Evolutionary conservation across 1,140 invertebrate species (phyloP).

Genomic region (Oryctes rhinoceros): DNA sequence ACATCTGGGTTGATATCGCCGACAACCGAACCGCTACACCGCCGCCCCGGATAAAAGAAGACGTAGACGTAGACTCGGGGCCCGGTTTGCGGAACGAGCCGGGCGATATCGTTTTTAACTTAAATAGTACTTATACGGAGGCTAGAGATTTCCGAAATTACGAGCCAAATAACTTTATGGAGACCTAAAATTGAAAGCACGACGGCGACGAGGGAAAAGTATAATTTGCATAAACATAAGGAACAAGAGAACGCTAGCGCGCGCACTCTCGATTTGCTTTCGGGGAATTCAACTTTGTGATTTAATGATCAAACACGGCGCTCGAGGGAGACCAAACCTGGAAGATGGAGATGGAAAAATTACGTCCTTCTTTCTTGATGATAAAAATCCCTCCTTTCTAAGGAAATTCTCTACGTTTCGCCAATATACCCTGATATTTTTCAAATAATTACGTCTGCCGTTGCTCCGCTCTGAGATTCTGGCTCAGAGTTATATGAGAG

Average conservation of each 20-base stretch:
- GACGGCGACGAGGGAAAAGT: slow-evolving; percentile 3
- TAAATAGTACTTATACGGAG: slow-evolving; percentile 30
- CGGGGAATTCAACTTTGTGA: slow-evolving; percentile 27
- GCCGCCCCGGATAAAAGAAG: background rate
- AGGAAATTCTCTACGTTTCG: too few species aligned
- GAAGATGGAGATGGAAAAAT: background rate
- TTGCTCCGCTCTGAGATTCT: too few species aligned
- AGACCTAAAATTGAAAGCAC: slow-evolving; percentile 21
- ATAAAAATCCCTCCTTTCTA: background rate
- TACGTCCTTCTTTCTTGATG: background rate
- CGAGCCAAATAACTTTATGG: slow-evolving; percentile 33
- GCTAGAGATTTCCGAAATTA: slow-evolving; percentile 28
- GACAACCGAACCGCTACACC: background rate
- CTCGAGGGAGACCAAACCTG: background rate
- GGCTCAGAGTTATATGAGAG: too few species aligned
- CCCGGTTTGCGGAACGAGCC: background rate
- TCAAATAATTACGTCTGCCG: too few species aligned
- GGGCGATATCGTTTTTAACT: slow-evolving; percentile 34
- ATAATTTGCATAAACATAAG: slow-evolving; percentile 35
- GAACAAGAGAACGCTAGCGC: slow-evolving; percentile 3
- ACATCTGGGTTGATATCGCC: slow-evolving; percentile 47
- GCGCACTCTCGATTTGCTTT: background rate
- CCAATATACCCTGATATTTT: too few species aligned
- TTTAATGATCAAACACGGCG: slow-evolving; percentile 12
- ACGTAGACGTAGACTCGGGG: background rate